These are phyloP conservation scores for Cottoperca gobio DNA, from an alignment of 2,797 vertebrate genomes.

Conservation along the genomic window DNA sequence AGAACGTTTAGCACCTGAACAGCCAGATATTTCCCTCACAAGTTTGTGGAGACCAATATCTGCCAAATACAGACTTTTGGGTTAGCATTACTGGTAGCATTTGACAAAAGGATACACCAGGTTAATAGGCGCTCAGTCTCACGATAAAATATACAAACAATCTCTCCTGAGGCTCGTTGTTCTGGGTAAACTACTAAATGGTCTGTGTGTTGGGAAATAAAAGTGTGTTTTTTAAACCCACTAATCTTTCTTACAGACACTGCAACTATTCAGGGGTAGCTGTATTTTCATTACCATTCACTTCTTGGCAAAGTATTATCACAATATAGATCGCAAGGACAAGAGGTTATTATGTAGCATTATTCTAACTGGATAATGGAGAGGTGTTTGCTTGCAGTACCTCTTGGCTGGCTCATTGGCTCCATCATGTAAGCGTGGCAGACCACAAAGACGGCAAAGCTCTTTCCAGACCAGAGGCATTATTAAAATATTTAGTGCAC, in stretches of 20 bases:
- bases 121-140: neutral
- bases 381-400: constrained; percentile 47
- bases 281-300: constrained; percentile 14
- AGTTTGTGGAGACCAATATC: neutral
- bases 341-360: constrained; percentile 48
- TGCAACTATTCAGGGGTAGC: constrained; percentile 12
- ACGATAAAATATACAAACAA: neutral
- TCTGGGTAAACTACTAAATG: constrained; percentile 15
- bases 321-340: constrained; percentile 35
- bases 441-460: constrained; percentile 35
- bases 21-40: neutral
- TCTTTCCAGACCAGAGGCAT: constrained; percentile 50
- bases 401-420: constrained; percentile 40
- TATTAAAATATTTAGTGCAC: constrained; percentile 50
- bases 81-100: neutral
- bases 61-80: neutral
- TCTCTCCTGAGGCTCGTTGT: neutral
- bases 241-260: neutral
- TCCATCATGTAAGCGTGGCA: constrained; percentile 32
- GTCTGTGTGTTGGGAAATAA: neutral
- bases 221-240: neutral
- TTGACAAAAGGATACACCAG: neutral
- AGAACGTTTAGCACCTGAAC: neutral
- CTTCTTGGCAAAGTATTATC: constrained; percentile 28
- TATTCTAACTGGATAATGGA: constrained; percentile 54